A percentile compares a stretch with the other conserved stretches of the same genome.
Conservation (phyloP, 2,888 invertebrate species). For the Halictus ligatus region DNA sequence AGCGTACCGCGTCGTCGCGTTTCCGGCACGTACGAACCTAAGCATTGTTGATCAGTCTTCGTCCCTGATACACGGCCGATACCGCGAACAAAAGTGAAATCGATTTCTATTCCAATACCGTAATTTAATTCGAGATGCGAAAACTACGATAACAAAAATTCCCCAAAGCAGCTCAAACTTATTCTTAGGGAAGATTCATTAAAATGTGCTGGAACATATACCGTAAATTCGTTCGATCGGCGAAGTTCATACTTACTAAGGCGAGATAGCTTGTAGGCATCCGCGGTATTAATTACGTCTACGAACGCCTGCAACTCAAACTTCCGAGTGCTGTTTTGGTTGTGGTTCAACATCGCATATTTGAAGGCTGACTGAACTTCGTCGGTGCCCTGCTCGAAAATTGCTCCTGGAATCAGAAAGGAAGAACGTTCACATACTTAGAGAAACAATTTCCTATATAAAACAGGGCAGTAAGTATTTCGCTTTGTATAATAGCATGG, state of each 20-base stretch:
- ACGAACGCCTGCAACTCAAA: conserved; percentile 95
- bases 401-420: conserved; percentile 89
- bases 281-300: conserved; percentile 96
- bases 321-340: conserved; percentile 92
- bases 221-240: conserved; percentile 20
- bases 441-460: background rate
- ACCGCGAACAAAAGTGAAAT: conserved; percentile 63
- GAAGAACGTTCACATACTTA: background rate
- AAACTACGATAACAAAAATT: no score
- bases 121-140: conserved; percentile 10
- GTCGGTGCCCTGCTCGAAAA: conserved; percentile 96
- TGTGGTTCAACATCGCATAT: conserved; percentile 94
- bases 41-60: conserved; percentile 66
- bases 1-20: conserved; percentile 32
- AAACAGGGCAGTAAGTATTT: background rate
- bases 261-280: conserved; percentile 96
- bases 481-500: no score
- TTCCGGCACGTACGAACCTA: conserved; percentile 63
- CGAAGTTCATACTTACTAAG: conserved; percentile 90
- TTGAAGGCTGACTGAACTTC: conserved; percentile 97
- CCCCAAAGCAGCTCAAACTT: background rate
- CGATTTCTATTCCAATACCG: conserved; percentile 51
- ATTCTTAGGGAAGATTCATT: background rate
- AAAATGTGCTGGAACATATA: background rate
- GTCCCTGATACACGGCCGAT: conserved; percentile 61